phyloP scores from a whole-genome alignment of 53 echinoderm and acorn worm genomes.

The Mesocentrotus franciscanus region DNA sequence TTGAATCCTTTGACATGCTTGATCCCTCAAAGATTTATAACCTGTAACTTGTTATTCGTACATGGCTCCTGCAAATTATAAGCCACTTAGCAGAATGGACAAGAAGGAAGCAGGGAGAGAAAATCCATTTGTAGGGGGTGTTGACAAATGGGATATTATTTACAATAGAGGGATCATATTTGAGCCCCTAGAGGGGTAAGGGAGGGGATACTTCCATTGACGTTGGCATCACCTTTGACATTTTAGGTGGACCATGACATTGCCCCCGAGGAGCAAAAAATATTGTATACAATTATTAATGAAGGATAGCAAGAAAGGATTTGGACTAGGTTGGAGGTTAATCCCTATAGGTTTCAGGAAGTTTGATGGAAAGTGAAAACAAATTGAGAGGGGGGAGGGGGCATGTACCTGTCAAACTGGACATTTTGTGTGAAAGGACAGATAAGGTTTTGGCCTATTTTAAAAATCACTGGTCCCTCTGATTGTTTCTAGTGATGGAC shows the following conservation, averaged over 20 bases:
- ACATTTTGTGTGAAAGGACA: constrained; percentile 19
- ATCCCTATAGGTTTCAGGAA: neutral
- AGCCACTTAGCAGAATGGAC: neutral
- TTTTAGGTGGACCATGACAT: constrained; percentile 42
- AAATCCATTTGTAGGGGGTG: constrained; percentile 7
- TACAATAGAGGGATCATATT: constrained; percentile 43
- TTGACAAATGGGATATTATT: constrained; percentile 53
- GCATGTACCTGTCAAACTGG: neutral
- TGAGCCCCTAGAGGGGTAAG: neutral
- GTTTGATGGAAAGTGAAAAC: neutral
- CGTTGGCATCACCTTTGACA: neutral
- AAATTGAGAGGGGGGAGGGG: neutral
- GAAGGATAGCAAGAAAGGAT: constrained; percentile 36
- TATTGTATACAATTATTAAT: constrained; percentile 46
- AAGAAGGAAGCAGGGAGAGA: neutral
- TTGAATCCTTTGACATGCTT: neutral
- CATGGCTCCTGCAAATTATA: constrained; percentile 8
- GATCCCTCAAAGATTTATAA: neutral
- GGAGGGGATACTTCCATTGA: neutral
- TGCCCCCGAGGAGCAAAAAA: neutral
- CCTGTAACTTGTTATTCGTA: neutral
- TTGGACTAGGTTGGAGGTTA: neutral
- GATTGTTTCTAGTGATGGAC: neutral
- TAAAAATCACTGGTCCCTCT: neutral
- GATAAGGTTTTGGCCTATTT: neutral